These are phyloP conservation scores for Philhelius pedissequus DNA, from an alignment of 2,888 invertebrate genomes.

Conservation along the genomic window DNA sequence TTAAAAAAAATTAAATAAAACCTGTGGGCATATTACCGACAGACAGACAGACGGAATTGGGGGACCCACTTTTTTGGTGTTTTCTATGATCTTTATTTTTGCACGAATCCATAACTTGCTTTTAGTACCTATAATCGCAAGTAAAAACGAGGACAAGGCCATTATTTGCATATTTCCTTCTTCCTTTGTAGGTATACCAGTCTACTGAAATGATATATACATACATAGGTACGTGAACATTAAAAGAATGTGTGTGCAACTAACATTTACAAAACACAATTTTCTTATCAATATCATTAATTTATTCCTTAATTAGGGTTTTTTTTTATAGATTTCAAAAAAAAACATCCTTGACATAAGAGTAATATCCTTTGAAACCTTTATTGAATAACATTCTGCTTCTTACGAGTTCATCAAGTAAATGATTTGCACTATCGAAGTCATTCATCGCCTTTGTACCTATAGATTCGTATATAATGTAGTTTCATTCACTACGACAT, in stretches of 20 bases:
- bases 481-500: slow-evolving; percentile 3
- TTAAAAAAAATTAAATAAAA: too few relatives aligned
- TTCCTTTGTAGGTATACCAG: neutral
- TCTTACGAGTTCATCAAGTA: slow-evolving; percentile 49
- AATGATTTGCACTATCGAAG: slow-evolving; percentile 41
- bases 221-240: neutral
- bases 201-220: neutral
- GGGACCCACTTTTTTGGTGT: too few relatives aligned
- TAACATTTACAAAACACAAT: neutral
- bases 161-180: neutral
- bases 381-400: slow-evolving; percentile 35
- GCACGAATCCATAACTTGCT: too few relatives aligned
- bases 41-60: too few relatives aligned
- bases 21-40: too few relatives aligned
- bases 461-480: too few relatives aligned
- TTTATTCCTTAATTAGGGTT: neutral
- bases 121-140: too few relatives aligned
- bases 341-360: neutral
- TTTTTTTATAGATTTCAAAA: neutral
- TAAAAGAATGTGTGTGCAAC: too few relatives aligned
- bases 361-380: neutral
- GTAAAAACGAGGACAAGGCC: slow-evolving; percentile 17
- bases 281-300: neutral
- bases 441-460: slow-evolving; percentile 4
- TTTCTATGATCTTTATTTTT: too few relatives aligned